phyloP scores from a whole-genome alignment of 37 sponge, comb jelly and placozoan species.

The Diacarnus erythraeanus region DNA sequence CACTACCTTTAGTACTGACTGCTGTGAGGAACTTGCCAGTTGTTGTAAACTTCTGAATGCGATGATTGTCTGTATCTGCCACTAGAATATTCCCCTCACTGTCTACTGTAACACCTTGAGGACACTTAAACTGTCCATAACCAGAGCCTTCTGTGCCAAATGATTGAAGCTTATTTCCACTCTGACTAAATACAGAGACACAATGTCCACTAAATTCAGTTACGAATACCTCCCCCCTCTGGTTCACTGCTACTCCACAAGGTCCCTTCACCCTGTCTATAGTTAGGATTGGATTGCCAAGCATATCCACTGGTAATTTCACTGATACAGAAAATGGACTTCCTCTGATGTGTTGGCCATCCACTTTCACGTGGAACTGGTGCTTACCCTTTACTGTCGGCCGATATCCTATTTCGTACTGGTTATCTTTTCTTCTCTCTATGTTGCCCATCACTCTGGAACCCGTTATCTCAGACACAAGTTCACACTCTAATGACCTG shows the following conservation, averaged over 20 bases:
- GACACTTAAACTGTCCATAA: conserved; percentile 23
- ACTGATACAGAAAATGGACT: conserved; percentile 30
- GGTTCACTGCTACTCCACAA: conserved; percentile 33
- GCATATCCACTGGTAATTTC: background rate
- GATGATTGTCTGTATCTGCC: conserved; percentile 28
- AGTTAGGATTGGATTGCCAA: background rate
- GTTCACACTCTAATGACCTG: background rate
- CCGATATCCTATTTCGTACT: conserved; percentile 14
- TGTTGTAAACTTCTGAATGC: conserved; percentile 46
- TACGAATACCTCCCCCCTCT: conserved; percentile 33
- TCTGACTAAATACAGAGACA: conserved; percentile 10
- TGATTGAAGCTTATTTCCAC: conserved; percentile 3
- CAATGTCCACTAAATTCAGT: background rate
- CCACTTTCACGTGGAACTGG: conserved; percentile 13
- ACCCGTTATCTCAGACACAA: background rate
- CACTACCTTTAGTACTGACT: conserved; percentile 20
- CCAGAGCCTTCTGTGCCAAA: conserved; percentile 36
- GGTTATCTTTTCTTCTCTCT: background rate
- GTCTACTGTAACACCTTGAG: conserved; percentile 28
- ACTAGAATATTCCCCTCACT: conserved; percentile 22
- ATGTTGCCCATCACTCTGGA: background rate
- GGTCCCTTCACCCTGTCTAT: background rate
- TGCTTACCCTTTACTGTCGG: conserved; percentile 6
- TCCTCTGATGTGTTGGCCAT: conserved; percentile 7
- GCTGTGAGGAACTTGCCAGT: conserved; percentile 45